A percentile compares a stretch with the other conserved stretches of the same genome.
phyloP scores from a whole-genome alignment of 1,140 invertebrate genomes.

The Drosophila santomea region DNA sequence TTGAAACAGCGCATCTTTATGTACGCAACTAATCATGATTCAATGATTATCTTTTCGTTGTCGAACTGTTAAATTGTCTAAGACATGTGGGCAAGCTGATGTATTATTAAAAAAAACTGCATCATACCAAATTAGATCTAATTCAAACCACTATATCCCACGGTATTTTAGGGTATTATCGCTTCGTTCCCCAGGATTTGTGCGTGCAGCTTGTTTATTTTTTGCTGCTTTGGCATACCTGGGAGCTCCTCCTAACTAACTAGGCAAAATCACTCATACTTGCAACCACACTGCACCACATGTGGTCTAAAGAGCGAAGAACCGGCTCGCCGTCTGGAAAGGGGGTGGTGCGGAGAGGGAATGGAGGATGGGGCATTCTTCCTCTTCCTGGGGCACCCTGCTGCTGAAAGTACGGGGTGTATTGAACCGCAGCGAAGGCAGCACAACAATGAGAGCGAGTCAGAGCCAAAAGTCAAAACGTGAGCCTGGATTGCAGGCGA shows the following conservation, averaged over 20 bases:
- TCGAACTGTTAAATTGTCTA: neutral
- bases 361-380: slow-evolving; percentile 38
- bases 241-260: slow-evolving; percentile 57
- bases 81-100: neutral
- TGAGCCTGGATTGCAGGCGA: slow-evolving; percentile 68
- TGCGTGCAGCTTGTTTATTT: slow-evolving; percentile 10
- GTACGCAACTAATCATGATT: no score
- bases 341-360: neutral
- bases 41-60: no score
- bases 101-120: neutral
- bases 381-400: slow-evolving; percentile 64
- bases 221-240: slow-evolving; percentile 49
- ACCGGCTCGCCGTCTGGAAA: slow-evolving; percentile 61
- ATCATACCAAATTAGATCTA: neutral
- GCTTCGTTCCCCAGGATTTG: neutral
- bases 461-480: slow-evolving; percentile 81
- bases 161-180: slow-evolving; percentile 16
- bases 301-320: slow-evolving; percentile 59
- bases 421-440: slow-evolving; percentile 56
- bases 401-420: slow-evolving; percentile 73
- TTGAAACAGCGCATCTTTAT: no score
- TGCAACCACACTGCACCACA: slow-evolving; percentile 53
- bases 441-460: slow-evolving; percentile 34
- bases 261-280: slow-evolving; percentile 81
- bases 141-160: neutral